A percentile compares a stretch with the other conserved stretches of the same genome.
Evolutionary conservation across 2,888 invertebrate genomes (phyloP).

Genomic region (Spilarctia lutea): DNA sequence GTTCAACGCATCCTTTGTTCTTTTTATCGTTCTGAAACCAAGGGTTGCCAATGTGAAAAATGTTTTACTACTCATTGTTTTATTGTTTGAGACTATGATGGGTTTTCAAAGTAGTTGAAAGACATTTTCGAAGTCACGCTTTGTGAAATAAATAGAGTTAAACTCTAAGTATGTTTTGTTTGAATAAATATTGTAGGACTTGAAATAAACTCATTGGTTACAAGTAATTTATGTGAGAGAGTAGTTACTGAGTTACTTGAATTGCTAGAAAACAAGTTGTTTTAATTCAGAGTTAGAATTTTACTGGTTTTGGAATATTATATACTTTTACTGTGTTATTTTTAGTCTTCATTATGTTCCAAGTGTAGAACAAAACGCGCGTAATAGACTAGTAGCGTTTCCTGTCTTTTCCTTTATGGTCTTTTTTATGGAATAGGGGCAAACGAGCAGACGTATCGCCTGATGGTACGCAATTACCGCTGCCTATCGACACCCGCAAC

Average conservation of each 20-base stretch:
- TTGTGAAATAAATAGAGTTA: not conserved
- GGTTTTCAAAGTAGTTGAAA: conserved; percentile 22
- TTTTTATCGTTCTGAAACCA: conserved; percentile 47
- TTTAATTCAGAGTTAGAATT: not conserved
- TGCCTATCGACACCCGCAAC: no score
- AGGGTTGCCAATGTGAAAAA: conserved; percentile 51
- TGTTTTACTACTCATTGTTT: conserved; percentile 50
- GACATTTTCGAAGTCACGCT: not conserved
- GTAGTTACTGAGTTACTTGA: not conserved
- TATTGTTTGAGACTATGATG: conserved; percentile 41
- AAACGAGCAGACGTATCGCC: no score
- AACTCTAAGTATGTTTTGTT: conserved; percentile 7
- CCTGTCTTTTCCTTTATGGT: no score
- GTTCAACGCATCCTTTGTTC: conserved; percentile 51
- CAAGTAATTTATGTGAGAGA: not conserved
- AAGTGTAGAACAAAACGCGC: no score
- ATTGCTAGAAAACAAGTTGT: not conserved
- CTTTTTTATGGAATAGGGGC: no score
- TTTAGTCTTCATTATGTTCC: no score
- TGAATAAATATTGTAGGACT: not conserved
- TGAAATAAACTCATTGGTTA: not conserved
- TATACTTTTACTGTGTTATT: no score
- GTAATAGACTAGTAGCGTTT: no score
- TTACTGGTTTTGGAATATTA: not conserved
- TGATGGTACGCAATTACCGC: no score